Evolutionary conservation across 2,797 vertebrate genomes (phyloP).

Genomic region (Syngnathus acus): DNA sequence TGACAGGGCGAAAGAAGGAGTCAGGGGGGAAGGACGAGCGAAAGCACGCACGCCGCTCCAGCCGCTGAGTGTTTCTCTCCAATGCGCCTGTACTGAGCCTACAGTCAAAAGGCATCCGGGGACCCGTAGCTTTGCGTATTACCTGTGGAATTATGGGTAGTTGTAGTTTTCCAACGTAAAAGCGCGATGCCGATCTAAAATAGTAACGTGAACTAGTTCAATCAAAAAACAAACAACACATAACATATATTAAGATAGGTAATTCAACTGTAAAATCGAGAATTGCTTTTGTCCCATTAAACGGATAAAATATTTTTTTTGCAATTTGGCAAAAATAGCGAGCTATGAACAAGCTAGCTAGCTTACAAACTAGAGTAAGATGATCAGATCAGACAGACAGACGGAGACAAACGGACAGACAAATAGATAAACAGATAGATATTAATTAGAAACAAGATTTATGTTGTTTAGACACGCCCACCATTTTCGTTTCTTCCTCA

Average conservation of each 20-base stretch:
- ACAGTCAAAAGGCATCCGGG: constrained; percentile 62
- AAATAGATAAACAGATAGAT: neutral
- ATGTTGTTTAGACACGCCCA: no score
- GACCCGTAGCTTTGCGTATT: constrained; percentile 61
- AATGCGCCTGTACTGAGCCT: constrained; percentile 65
- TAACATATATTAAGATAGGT: no score
- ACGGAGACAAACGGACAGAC: neutral
- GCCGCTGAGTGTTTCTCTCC: constrained; percentile 53
- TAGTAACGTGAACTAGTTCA: neutral
- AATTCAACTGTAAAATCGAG: no score
- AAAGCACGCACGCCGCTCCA: constrained; percentile 62
- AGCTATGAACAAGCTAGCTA: neutral
- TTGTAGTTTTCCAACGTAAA: constrained; percentile 41
- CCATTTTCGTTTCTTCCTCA: no score
- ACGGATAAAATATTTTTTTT: neutral
- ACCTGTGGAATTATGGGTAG: constrained; percentile 60
- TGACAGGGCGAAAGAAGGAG: constrained; percentile 55
- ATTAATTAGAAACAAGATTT: neutral
- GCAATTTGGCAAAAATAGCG: neutral
- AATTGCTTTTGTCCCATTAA: neutral
- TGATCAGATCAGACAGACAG: neutral
- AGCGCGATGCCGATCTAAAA: no score
- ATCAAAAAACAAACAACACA: no score
- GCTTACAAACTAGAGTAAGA: neutral
- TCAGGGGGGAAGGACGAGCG: constrained; percentile 51